Evolutionary conservation across 2,113 vertebrate genomes (phyloP).

Genomic region (Forbesichthys papilliferus): DNA sequence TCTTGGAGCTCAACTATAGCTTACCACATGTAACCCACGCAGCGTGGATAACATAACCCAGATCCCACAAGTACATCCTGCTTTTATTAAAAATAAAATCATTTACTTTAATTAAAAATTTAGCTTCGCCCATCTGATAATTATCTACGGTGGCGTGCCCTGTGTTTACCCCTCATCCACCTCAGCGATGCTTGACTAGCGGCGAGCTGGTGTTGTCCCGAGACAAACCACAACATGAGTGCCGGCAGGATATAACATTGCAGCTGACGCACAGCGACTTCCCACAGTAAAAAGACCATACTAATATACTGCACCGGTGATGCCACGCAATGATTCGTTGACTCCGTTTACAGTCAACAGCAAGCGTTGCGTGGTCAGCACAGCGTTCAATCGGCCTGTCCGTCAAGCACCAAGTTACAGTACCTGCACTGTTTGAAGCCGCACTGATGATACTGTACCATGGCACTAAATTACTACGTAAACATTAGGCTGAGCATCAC

Average conservation of each 20-base stretch:
- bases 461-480: constrained; percentile 40
- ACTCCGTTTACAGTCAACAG: constrained; percentile 24
- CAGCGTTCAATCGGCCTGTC: constrained; percentile 8
- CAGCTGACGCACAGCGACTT: neutral
- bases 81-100: constrained; percentile 6
- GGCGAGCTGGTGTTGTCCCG: neutral
- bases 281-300: neutral
- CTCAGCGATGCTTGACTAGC: constrained; percentile 5
- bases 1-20: neutral
- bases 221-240: constrained; percentile 1
- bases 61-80: neutral
- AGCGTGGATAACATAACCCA: neutral
- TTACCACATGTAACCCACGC: no score
- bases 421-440: constrained; percentile 20
- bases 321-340: neutral
- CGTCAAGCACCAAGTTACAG: neutral
- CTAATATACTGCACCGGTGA: neutral
- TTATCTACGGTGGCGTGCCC: neutral
- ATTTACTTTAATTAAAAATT: neutral
- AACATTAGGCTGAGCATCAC: constrained; percentile 22
- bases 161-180: neutral
- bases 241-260: neutral
- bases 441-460: constrained; percentile 38
- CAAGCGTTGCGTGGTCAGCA: constrained; percentile 4
- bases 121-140: neutral